Evolutionary conservation across 2,888 invertebrate species (phyloP).

Genomic region (Heliconius erato): DNA sequence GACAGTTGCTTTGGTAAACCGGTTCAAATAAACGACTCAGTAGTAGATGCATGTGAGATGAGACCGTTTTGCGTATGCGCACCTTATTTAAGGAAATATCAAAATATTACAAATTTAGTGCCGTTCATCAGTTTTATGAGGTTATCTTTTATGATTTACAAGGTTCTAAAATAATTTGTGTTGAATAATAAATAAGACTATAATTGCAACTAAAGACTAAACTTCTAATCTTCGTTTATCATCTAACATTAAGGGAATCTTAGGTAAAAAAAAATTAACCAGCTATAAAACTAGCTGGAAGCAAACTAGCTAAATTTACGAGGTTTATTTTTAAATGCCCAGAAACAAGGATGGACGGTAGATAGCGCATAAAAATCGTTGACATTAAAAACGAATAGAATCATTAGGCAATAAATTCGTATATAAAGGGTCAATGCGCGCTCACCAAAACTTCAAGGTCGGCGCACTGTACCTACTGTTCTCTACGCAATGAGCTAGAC

Average conservation of each 20-base stretch:
- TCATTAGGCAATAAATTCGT: constrained; percentile 54
- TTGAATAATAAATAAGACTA: background rate
- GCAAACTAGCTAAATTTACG: background rate
- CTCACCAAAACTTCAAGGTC: constrained; percentile 60
- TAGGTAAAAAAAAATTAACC: background rate
- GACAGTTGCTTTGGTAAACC: constrained; percentile 50
- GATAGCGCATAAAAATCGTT: constrained; percentile 43
- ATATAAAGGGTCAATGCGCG: constrained; percentile 59
- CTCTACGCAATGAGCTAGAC: constrained; percentile 54
- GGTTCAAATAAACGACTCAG: constrained; percentile 47
- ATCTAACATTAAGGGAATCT: background rate
- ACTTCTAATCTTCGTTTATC: background rate
- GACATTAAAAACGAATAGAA: constrained; percentile 46
- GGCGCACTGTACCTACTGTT: constrained; percentile 51
- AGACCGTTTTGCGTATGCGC: constrained; percentile 43
- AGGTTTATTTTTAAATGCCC: constrained; percentile 6
- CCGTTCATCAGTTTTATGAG: background rate
- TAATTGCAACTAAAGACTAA: background rate
- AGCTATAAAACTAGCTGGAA: background rate
- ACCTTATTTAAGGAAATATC: constrained; percentile 39
- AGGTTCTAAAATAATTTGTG: background rate
- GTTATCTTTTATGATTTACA: background rate
- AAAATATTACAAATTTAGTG: constrained; percentile 17
- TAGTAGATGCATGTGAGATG: constrained; percentile 48
- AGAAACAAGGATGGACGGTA: constrained; percentile 5